Evolutionary conservation across 2,888 invertebrate genomes (phyloP).

Genomic region (Plebejus argus): DNA sequence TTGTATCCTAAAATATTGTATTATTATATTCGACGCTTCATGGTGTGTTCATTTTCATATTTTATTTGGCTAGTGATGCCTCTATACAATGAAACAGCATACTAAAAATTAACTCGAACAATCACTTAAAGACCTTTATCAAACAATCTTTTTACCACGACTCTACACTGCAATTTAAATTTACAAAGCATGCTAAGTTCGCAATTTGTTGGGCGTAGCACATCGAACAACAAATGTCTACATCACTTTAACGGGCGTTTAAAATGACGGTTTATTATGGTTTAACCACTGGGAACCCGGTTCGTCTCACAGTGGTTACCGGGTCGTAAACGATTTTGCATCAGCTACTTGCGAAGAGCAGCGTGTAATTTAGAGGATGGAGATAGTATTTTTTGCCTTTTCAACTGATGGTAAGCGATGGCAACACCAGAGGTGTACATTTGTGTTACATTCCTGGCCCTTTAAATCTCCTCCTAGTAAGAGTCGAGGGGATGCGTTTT

Average conservation of each 20-base stretch:
- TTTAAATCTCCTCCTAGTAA: no score
- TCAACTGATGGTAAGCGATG: no score
- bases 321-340: slow-evolving; percentile 16
- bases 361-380: background rate
- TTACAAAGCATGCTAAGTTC: background rate
- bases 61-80: no score
- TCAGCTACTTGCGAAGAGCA: background rate
- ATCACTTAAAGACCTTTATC: background rate
- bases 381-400: background rate
- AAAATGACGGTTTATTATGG: slow-evolving; percentile 29
- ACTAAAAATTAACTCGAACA: no score
- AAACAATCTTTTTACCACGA: slow-evolving; percentile 1
- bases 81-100: no score
- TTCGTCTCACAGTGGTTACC: slow-evolving; percentile 17
- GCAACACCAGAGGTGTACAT: no score
- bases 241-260: slow-evolving; percentile 27
- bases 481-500: no score
- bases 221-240: slow-evolving; percentile 24
- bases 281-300: slow-evolving; percentile 20
- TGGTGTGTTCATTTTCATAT: no score
- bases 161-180: slow-evolving; percentile 6
- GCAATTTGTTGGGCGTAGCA: slow-evolving; percentile 24
- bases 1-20: no score
- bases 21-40: no score
- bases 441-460: no score